Base-by-base conservation (phyloP, 2,797 vertebrate species). In the Semotilus atromaculatus region DNA sequence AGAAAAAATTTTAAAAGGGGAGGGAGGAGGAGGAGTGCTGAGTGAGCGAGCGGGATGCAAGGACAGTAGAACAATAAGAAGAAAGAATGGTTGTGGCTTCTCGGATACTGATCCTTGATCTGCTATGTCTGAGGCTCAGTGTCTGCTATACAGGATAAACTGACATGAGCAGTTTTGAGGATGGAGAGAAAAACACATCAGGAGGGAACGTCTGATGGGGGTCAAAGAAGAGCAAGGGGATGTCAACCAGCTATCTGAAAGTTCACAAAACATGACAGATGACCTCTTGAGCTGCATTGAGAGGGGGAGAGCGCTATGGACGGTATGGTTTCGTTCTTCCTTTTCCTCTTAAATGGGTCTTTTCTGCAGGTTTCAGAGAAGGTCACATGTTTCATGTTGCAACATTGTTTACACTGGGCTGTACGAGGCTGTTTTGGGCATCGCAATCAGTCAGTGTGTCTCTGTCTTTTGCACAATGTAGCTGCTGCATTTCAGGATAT, bases 201-300 rank as follows among this genome's bases (percentile, higher is more conserved):
- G 83, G 45, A 83, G 82, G 62, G 34, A 80, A 72, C 58, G 34
- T 88, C 89, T 87, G 11, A 90, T 90, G 86, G 55, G 80, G 83
- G 87, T 88, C 76, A 90, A 90, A 81, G 68, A 71, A 80, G 77
- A 83, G 83, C 74, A 85, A 92, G 92, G 94, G 93, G 93, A 93
- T 93, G 93, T 91, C 90, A 85, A 87, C 87, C 88, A 72, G 89
- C 88, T 91, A 91, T 89, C 88, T 82, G 89, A 95, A 92, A 92
- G 89, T 90, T 88, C 85, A 79, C 88, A 85, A 89, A 90, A 93
- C 91, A 94, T 94, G 93, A 92, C 88, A 86, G 83, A 94, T 91
- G 94, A 95, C 91, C 93, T 90, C 86, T 90, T 88, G 86, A 93
- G 90, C 91, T 92, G 91, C 92, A 66, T 90, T 89, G 92, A 93